Evolutionary conservation across 2,113 vertebrate genomes (phyloP), one percentile per base, ranked within the genome.

Genomic region (Ovis canadensis): DNA sequence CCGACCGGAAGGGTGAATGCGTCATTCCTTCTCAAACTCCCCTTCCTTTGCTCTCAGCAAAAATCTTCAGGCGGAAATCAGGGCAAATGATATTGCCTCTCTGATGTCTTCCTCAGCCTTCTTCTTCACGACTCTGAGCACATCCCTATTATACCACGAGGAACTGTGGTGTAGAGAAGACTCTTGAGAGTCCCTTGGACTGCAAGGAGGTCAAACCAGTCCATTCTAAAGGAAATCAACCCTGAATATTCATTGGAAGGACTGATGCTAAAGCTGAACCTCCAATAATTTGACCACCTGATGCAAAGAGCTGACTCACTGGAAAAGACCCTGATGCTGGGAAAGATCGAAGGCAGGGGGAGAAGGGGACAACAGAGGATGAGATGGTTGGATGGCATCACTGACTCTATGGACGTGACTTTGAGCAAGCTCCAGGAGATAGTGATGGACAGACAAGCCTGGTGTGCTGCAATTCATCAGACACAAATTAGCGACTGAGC

Each of bases 401-500:
- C 67, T 23, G 67, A 71, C 19, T 23, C 67, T 23, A 71, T 6
- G n/a, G 67, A 71, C 0, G 1, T 71, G 67, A 71, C 67, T 40
- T 6, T 40, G 67, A 71, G n/a, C n/a, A 71, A 71, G 67, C n/a
- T 71, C 67, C n/a, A 23, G 67, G 19, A 71, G 67, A 71, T 23
- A 23, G n/a, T 23, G 67, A 71, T 12, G 67, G 19, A 40, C 33
- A 71, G 17, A 71, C n/a, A 40, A 40, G n/a, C n/a, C n/a, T 40
- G n/a, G n/a, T 71, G 67, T 40, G 36, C 19, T 12, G 5, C 67
- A 71, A 19, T 71, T 71, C 5, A 71, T 71, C 67, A 71, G 19
- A 40, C 11, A 23, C 0, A 0, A 40, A 19, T 71, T 6, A 40
- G 67, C 0, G 0, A 71, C 9, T 10, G n/a, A 71, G 29, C 60